Base-by-base conservation (phyloP, 2,888 invertebrate genomes). In the Lycaena phlaeas region DNA sequence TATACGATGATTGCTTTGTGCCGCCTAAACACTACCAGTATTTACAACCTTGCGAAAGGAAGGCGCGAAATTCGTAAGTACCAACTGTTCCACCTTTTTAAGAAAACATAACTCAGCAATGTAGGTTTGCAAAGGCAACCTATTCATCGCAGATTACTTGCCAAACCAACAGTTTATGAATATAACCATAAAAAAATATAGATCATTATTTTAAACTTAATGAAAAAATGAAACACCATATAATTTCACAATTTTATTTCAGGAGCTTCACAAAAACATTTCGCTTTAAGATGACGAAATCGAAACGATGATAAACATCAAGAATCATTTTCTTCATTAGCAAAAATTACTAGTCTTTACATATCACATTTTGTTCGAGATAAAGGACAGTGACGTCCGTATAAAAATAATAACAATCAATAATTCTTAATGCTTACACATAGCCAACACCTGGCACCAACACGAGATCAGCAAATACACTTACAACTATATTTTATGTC, bases 361-460 rank as follows among this genome's bases (percentile, higher is more conserved):
- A 79, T 84, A 82, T 84, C 84, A 82, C 84, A 84, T 79, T 79
- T 81, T 73, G 76, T 81, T 79, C 70, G 54, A 74, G 64, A 73
- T 55, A 54, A 34, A 63, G 68, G 81, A 81, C 82, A 79, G 79
- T 81, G 81, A 82, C 78, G 79, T 81, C 82, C 78, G 49, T 78
- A 72, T 74, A 75, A 74, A 75, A 73, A 73, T 73, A 64, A 67
- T 72, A 79, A 76, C 74, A 73, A 69, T 77, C 55, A 77, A 81
- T 78, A 75, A 82, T 82, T 84, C 84, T 84, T 82, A 70, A 84
- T 84, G 84, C 74, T 82, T 81, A 76, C 78, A 81, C 70, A 71
- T 61, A 64, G 73, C 78, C 78, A 65, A 53, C 61, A 61, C 63
- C 68, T 68, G 77, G 75, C 76, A 71, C 67, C 66, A 66, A 71